Evolutionary conservation across 2,888 invertebrate species (phyloP), one percentile per base, ranked within the genome.

Genomic region (Adineta ricciae): DNA sequence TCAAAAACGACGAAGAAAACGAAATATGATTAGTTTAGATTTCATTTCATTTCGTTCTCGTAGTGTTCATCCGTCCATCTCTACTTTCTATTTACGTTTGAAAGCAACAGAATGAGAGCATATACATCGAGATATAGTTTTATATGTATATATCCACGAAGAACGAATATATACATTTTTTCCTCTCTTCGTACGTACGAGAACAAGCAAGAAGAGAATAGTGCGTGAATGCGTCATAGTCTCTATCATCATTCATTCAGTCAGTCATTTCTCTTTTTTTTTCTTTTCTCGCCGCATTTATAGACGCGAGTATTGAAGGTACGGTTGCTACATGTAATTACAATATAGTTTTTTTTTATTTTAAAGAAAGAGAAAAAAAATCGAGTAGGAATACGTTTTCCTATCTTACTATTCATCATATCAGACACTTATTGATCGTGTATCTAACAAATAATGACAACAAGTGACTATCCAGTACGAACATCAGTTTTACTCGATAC

Each of bases 251-350:
- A 64, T 64, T 64, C 32, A 64, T 27, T 64, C 64, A 64, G 64
- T 64, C 64, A 64, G 64, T 19, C 32, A 64, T 64, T 32, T 64
- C 27, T 64, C 32, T 64, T 32, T 21, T 64, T 64, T 19, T 19
- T 64, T 64, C 64, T 64, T 27, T 64, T 64, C 64, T 64, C 64
- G 64, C 64, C 64, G 32, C 64, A 64, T 64, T 64, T 32, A 32
- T 64, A 64, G 64, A 64, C 64, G 64, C 16, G 64, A 64, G 64
- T 64, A 64, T 64, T 64, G 32, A 64, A 64, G 27, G 64, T 64
- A 64, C 64, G 64, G 64, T 64, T 64, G 64, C 64, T 64, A 64
- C 7, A 52, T 64, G 27, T 64, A 64, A 64, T 64, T 64, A 14
- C 64, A 27, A 64, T 50, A 50, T 50, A 16, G 16, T 64, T 64